Conservation (phyloP, 2,113 vertebrate species). For the Ailurus styani region DNA sequence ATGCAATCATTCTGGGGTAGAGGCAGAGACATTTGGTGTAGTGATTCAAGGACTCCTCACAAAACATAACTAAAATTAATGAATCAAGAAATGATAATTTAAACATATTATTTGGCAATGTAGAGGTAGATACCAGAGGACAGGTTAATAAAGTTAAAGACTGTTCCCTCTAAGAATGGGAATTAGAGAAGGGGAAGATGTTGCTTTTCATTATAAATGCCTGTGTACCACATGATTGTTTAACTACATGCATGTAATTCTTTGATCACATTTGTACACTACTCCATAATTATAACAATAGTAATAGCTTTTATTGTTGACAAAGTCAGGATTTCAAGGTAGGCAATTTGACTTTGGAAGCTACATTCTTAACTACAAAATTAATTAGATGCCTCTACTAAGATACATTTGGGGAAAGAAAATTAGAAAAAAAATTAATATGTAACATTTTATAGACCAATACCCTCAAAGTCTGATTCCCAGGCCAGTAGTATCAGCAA, state of each 20-base stretch:
- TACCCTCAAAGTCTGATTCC: not conserved
- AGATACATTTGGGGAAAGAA: not conserved
- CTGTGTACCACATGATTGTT: not conserved
- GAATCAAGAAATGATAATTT: not conserved
- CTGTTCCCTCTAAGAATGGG: not conserved
- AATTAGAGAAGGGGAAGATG: not conserved
- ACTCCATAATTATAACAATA: not conserved
- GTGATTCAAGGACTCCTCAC: not conserved
- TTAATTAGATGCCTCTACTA: not conserved
- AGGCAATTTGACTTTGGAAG: not conserved
- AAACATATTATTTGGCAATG: not conserved
- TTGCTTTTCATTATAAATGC: not conserved
- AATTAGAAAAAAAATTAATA: not conserved
- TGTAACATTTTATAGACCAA: not conserved
- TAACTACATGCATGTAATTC: not conserved
- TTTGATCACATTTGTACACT: too few species aligned
- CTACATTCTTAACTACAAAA: not conserved
- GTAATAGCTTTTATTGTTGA: not conserved
- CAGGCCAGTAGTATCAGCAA: not conserved
- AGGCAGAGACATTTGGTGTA: not conserved
- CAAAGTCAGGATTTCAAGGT: not conserved
- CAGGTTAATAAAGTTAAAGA: not conserved
- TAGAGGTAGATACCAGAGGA: not conserved
- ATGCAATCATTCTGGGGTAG: not conserved
- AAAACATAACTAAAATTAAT: not conserved